phyloP scores from a whole-genome alignment of 2,888 invertebrate genomes.

The Phaonia tiefii region DNA sequence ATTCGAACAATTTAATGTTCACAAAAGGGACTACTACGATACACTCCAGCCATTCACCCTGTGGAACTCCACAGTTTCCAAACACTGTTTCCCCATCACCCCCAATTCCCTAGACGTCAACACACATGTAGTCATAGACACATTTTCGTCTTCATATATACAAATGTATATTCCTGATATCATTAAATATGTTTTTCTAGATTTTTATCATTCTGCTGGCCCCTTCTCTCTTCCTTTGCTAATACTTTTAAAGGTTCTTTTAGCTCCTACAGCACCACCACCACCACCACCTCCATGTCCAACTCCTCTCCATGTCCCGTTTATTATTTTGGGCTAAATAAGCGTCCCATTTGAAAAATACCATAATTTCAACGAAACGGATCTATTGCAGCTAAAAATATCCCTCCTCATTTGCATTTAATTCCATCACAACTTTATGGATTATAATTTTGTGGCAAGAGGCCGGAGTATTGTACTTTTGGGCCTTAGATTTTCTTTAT shows the following conservation, averaged over 20 bases:
- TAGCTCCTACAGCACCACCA: not conserved
- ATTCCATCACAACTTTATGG: slow-evolving; percentile 22
- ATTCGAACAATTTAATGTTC: slow-evolving; percentile 24
- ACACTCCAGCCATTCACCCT: not conserved
- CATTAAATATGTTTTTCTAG: slow-evolving; percentile 48
- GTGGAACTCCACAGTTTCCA: not conserved
- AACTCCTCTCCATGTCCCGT: no score
- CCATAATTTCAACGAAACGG: slow-evolving; percentile 60
- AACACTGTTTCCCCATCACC: not conserved
- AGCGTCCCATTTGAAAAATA: slow-evolving; percentile 59
- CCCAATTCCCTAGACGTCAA: not conserved
- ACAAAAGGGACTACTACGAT: not conserved
- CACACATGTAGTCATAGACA: slow-evolving; percentile 41
- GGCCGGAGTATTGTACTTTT: not conserved
- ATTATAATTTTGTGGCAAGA: slow-evolving; percentile 7
- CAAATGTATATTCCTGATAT: slow-evolving; percentile 46
- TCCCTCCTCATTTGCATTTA: not conserved
- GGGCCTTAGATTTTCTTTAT: not conserved
- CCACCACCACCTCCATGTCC: no score
- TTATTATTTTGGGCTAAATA: slow-evolving; percentile 28
- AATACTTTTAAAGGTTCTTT: not conserved
- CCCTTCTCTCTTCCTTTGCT: not conserved
- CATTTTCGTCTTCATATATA: slow-evolving; percentile 35
- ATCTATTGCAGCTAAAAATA: slow-evolving; percentile 38
- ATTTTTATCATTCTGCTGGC: slow-evolving; percentile 27